Conservation (phyloP, 2,888 invertebrate genomes). For the Drosophila dives region DNA sequence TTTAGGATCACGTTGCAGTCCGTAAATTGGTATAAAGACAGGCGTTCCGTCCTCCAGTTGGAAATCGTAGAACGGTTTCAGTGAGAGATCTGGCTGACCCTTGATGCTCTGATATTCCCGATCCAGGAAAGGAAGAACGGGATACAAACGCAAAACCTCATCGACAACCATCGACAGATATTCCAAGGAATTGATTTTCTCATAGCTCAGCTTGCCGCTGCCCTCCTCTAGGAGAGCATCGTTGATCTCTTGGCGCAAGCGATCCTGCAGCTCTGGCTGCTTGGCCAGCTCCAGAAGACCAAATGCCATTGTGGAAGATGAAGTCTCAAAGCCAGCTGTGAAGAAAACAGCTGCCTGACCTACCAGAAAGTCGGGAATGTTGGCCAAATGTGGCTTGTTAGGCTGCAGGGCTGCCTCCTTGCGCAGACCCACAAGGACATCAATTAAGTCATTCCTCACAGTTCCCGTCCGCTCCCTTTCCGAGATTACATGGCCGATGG, state of each 20-base stretch:
- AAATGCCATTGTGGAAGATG: slow-evolving; percentile 85
- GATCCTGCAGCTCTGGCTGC: slow-evolving; percentile 83
- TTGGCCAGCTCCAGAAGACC: slow-evolving; percentile 84
- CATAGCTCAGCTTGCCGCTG: slow-evolving; percentile 83
- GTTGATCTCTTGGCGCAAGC: slow-evolving; percentile 84
- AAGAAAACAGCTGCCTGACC: slow-evolving; percentile 84
- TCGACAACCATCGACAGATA: slow-evolving; percentile 85
- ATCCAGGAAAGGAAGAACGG: slow-evolving; percentile 83
- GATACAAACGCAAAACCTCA: slow-evolving; percentile 83
- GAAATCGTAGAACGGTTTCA: slow-evolving; percentile 80
- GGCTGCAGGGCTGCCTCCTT: slow-evolving; percentile 67
- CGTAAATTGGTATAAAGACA: slow-evolving; percentile 81
- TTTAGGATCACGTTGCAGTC: slow-evolving; percentile 83
- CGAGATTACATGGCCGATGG: slow-evolving; percentile 84
- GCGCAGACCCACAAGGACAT: slow-evolving; percentile 85
- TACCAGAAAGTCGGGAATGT: slow-evolving; percentile 78
- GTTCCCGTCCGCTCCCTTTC: slow-evolving; percentile 83
- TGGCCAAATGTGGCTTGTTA: slow-evolving; percentile 54
- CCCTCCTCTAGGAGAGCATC: slow-evolving; percentile 77
- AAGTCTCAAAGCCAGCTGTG: slow-evolving; percentile 83
- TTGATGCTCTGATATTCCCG: slow-evolving; percentile 73
- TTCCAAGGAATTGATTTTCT: slow-evolving; percentile 84
- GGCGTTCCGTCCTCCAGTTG: slow-evolving; percentile 79
- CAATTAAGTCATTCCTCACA: slow-evolving; percentile 85
- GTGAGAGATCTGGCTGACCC: slow-evolving; percentile 64